phyloP scores from a whole-genome alignment of 2,888 invertebrate species.

The Andrena bucephala region DNA sequence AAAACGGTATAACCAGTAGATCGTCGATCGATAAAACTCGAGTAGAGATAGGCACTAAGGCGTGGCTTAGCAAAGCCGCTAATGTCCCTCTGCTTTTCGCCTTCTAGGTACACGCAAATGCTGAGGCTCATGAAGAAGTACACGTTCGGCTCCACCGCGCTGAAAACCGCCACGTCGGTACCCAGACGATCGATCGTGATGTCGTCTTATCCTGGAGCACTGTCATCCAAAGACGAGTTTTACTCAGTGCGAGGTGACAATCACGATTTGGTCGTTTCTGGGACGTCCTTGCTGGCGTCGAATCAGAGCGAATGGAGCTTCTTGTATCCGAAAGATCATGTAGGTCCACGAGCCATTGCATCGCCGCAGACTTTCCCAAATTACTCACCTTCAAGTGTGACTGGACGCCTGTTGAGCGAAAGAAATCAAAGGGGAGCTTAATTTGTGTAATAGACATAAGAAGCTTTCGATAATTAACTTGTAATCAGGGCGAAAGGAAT shows the following conservation, averaged over 20 bases:
- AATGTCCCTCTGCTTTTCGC: conserved; percentile 21
- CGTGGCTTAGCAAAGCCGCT: neutral
- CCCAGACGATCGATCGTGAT: conserved; percentile 91
- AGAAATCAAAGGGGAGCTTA: neutral
- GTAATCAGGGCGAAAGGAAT: neutral
- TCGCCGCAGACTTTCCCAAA: neutral
- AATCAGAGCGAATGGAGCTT: conserved; percentile 54
- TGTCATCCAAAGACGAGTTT: conserved; percentile 94
- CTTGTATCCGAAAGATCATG: conserved; percentile 52
- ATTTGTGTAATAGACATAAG: too few species aligned
- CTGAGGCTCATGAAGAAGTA: conserved; percentile 94
- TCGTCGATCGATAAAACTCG: neutral
- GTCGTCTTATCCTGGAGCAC: conserved; percentile 93
- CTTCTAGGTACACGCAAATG: conserved; percentile 91
- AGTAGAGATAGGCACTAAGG: neutral
- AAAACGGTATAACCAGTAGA: conserved; percentile 11
- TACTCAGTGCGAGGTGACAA: conserved; percentile 87
- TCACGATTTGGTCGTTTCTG: conserved; percentile 89
- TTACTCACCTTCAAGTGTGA: neutral
- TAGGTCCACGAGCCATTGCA: conserved; percentile 4
- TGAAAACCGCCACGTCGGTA: conserved; percentile 85
- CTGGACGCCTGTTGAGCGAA: neutral
- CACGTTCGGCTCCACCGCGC: conserved; percentile 89
- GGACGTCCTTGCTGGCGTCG: conserved; percentile 89
- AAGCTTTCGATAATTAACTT: neutral